These are phyloP conservation scores for Athalia rosae DNA, from an alignment of 2,888 invertebrate genomes.

Conservation along the genomic window DNA sequence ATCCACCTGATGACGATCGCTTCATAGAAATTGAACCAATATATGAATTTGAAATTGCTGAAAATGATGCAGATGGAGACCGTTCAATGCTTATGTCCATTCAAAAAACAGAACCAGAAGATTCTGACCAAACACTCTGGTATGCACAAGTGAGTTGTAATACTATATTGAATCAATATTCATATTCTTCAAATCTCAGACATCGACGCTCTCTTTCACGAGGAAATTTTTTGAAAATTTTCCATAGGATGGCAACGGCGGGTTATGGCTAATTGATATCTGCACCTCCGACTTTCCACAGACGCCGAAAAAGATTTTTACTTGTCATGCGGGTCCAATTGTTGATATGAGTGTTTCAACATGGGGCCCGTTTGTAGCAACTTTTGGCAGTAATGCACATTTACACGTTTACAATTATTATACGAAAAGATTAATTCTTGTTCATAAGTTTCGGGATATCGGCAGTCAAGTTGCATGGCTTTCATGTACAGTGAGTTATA, in stretches of 20 bases:
- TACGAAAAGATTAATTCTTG: slow-evolving; percentile 77
- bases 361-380: slow-evolving; percentile 81
- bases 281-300: slow-evolving; percentile 73
- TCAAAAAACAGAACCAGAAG: slow-evolving; percentile 72
- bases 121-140: slow-evolving; percentile 75
- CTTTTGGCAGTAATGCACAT: slow-evolving; percentile 84
- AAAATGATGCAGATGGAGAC: slow-evolving; percentile 48
- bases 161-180: slow-evolving; percentile 39
- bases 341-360: slow-evolving; percentile 82
- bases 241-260: slow-evolving; percentile 88
- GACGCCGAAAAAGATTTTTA: slow-evolving; percentile 74
- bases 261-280: slow-evolving; percentile 85
- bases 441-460: slow-evolving; percentile 78
- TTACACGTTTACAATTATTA: slow-evolving; percentile 84
- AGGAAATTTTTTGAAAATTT: neutral
- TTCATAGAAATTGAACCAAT: slow-evolving; percentile 90
- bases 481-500: slow-evolving; percentile 77
- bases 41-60: slow-evolving; percentile 83
- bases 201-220: neutral
- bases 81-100: slow-evolving; percentile 75
- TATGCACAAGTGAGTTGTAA: slow-evolving; percentile 83
- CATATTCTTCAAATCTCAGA: neutral
- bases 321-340: slow-evolving; percentile 86
- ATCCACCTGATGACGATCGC: slow-evolving; percentile 87
- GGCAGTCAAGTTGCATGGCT: slow-evolving; percentile 80